Conservation (phyloP, 1,140 invertebrate genomes). For the Druon quercuslanigerum region DNA sequence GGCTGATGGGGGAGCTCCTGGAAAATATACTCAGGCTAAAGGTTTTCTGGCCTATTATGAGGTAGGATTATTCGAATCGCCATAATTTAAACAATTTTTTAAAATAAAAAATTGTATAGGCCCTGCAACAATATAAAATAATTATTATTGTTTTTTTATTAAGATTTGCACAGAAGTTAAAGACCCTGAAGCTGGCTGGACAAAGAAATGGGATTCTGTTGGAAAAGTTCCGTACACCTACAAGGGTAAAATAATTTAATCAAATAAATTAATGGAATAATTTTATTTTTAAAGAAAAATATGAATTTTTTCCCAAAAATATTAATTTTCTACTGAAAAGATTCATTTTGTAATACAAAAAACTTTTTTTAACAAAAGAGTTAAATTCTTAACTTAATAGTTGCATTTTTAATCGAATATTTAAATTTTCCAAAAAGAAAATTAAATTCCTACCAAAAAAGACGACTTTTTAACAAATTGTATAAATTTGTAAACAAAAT, state of each 20-base stretch:
- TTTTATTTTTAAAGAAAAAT: too few species aligned
- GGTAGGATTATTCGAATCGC: slow-evolving; percentile 68
- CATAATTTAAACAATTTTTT: not conserved
- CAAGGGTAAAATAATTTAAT: slow-evolving; percentile 77
- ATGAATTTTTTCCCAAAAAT: too few species aligned
- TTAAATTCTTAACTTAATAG: too few species aligned
- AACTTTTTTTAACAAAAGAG: too few species aligned
- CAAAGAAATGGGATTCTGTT: slow-evolving; percentile 86
- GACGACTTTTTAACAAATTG: too few species aligned
- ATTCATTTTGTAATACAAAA: too few species aligned
- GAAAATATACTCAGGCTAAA: slow-evolving; percentile 88
- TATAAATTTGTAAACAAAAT: too few species aligned
- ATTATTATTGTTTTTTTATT: slow-evolving; percentile 41
- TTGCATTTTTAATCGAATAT: too few species aligned
- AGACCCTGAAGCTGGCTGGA: slow-evolving; percentile 84
- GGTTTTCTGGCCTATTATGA: slow-evolving; percentile 94
- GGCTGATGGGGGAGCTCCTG: slow-evolving; percentile 88
- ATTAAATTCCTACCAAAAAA: not conserved
- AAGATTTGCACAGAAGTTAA: slow-evolving; percentile 87
- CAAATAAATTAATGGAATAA: not conserved
- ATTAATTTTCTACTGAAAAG: too few species aligned
- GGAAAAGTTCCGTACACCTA: slow-evolving; percentile 91
- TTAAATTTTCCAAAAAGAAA: too few species aligned
- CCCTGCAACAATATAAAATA: too few species aligned
- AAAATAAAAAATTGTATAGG: not conserved